phyloP scores from a whole-genome alignment of 2,888 invertebrate genomes.

The Cephonodes hylas region DNA sequence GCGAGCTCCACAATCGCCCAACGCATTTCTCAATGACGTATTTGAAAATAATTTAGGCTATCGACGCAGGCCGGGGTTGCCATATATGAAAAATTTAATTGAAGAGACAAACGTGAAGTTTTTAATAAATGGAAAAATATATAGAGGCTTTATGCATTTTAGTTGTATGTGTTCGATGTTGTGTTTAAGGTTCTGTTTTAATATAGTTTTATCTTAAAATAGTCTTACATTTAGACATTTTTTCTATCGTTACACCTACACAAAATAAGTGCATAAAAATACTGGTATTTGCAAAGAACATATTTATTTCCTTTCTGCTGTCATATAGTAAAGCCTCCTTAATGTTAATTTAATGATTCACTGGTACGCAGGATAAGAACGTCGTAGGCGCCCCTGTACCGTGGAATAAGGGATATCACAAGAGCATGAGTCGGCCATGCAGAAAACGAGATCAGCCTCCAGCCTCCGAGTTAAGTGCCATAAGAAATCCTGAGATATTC shows the following conservation, averaged over 20 bases:
- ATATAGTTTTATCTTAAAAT: too few relatives aligned
- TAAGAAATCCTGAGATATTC: slow-evolving; percentile 14
- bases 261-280: too few relatives aligned
- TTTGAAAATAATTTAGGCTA: neutral
- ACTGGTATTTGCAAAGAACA: too few relatives aligned
- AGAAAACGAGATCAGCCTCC: slow-evolving; percentile 52
- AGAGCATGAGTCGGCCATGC: slow-evolving; percentile 46
- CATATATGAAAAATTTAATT: neutral
- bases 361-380: neutral
- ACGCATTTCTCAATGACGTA: neutral
- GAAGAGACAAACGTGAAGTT: too few relatives aligned
- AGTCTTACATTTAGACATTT: too few relatives aligned
- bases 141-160: too few relatives aligned
- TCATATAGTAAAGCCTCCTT: neutral
- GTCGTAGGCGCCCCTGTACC: slow-evolving; percentile 7
- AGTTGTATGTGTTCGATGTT: too few relatives aligned
- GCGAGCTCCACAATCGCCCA: neutral
- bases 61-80: neutral
- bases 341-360: neutral
- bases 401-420: slow-evolving; percentile 34
- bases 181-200: too few relatives aligned
- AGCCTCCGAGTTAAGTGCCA: slow-evolving; percentile 13
- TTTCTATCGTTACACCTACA: too few relatives aligned
- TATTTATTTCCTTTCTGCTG: too few relatives aligned
- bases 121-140: too few relatives aligned